These are phyloP conservation scores for Blera fallax DNA, from an alignment of 2,888 invertebrate genomes.

Conservation along the genomic window DNA sequence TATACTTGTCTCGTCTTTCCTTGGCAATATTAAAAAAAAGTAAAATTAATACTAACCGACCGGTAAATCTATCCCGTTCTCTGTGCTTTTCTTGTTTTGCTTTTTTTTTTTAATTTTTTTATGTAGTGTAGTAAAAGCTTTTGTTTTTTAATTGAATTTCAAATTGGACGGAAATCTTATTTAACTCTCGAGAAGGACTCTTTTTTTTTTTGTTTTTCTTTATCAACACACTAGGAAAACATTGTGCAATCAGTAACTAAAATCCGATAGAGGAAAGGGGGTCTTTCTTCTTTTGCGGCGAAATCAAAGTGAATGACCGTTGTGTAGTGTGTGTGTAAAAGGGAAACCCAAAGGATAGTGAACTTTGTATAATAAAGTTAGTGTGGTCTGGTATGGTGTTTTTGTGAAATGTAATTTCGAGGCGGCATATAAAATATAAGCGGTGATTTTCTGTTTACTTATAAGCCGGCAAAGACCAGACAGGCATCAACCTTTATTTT, in stretches of 20 bases:
- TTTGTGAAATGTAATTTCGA: neutral
- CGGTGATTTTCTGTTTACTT: neutral
- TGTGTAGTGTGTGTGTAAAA: neutral
- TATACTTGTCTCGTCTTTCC: neutral
- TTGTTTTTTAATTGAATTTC: too few species aligned
- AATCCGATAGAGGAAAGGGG: neutral
- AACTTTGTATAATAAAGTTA: neutral
- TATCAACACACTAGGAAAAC: neutral
- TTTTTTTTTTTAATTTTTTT: conserved; percentile 1
- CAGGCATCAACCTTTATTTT: neutral
- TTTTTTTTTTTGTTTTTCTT: too few species aligned
- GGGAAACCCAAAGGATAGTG: neutral
- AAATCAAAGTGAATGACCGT: conserved; percentile 51
- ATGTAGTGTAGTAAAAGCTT: conserved; percentile 16
- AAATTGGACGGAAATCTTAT: too few species aligned
- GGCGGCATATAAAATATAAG: too few species aligned
- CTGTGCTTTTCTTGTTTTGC: too few species aligned
- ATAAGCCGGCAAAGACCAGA: neutral
- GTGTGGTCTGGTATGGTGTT: neutral
- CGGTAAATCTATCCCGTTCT: neutral
- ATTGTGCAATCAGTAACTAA: neutral
- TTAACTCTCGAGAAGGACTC: neutral
- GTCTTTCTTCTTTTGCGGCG: neutral
- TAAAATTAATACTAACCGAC: neutral
- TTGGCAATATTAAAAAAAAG: neutral